Conservation (phyloP, 2,888 invertebrate species). For the Ochropleura leucogaster region DNA sequence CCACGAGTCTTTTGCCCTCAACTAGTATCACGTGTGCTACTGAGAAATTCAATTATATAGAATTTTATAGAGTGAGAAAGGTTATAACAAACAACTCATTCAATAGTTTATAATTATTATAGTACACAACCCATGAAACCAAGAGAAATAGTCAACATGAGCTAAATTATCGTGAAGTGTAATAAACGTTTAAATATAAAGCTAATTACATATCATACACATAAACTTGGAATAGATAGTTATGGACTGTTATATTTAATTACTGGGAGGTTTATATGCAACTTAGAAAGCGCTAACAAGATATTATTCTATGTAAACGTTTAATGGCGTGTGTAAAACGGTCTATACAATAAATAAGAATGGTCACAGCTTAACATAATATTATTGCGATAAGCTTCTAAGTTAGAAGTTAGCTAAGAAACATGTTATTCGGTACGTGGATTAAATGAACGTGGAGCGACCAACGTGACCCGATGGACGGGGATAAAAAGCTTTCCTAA, state of each 20-base stretch:
- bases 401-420: neutral
- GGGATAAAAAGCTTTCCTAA: neutral
- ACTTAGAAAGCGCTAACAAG: conserved; percentile 40
- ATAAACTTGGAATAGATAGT: conserved; percentile 18
- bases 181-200: conserved; percentile 34
- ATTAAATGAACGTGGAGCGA: neutral
- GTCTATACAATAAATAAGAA: conserved; percentile 26
- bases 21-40: neutral
- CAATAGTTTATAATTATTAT: conserved; percentile 6
- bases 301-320: conserved; percentile 30
- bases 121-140: neutral
- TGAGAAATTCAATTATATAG: neutral
- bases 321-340: conserved; percentile 24
- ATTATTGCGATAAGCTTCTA: conserved; percentile 40
- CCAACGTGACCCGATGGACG: neutral
- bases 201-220: conserved; percentile 40
- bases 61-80: neutral
- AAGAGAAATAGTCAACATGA: conserved; percentile 10
- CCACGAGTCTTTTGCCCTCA: neutral
- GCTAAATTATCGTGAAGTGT: conserved; percentile 2
- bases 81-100: neutral
- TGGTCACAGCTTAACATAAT: conserved; percentile 46
- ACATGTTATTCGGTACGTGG: conserved; percentile 13
- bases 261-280: conserved; percentile 21
- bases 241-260: conserved; percentile 38